A percentile compares a stretch with the other conserved stretches of the same genome.
Evolutionary conservation across 2,888 invertebrate genomes (phyloP).

Genomic region (Meta bourneti): DNA sequence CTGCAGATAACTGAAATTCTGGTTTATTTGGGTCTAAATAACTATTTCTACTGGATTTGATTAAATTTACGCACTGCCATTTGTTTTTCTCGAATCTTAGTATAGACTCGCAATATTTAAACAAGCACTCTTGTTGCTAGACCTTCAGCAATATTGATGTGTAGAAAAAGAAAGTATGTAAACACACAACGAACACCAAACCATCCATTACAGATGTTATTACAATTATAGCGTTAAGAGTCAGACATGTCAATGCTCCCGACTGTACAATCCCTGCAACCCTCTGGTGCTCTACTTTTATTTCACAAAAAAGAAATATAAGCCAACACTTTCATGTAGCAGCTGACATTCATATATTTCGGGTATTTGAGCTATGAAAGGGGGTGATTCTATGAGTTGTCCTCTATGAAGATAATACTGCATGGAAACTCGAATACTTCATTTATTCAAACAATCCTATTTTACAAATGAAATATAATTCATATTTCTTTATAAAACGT

Average conservation of each 20-base stretch:
- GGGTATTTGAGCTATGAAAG: background rate
- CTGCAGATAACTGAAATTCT: no score
- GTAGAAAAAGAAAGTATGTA: background rate
- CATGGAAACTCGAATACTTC: background rate
- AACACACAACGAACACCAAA: constrained; percentile 65
- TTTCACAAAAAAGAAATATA: background rate
- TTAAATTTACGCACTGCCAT: background rate
- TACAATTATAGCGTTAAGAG: background rate
- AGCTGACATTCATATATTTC: constrained; percentile 3
- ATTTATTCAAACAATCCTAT: background rate
- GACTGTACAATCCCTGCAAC: constrained; percentile 35
- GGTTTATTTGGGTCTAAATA: background rate
- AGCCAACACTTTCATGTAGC: background rate
- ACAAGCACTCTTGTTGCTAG: background rate
- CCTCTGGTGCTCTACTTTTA: constrained; percentile 49
- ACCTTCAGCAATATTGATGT: background rate
- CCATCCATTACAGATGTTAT: constrained; percentile 55
- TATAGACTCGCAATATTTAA: background rate
- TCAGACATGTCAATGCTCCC: constrained; percentile 5
- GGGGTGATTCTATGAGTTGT: no score
- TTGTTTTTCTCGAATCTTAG: background rate
- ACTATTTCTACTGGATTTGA: background rate
- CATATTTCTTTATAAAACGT: background rate
- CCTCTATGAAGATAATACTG: no score
- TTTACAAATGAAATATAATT: background rate